phyloP scores from a whole-genome alignment of 2,888 invertebrate genomes.

The Psococerastis gibbosa region DNA sequence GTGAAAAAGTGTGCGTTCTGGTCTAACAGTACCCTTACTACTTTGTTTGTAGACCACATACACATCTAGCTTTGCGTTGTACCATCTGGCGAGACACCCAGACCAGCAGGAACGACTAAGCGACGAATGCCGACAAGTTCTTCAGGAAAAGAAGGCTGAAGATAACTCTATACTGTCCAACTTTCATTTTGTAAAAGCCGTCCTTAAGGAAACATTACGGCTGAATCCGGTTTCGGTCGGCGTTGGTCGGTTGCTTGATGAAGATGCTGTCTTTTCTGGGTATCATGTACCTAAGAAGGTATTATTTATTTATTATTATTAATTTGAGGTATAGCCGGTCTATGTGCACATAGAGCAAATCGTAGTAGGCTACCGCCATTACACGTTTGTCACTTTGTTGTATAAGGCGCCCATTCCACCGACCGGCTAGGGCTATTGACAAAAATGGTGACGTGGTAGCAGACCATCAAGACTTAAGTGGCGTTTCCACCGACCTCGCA shows the following conservation, averaged over 20 bases:
- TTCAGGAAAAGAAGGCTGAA: constrained; percentile 33
- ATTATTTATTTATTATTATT: too few species aligned
- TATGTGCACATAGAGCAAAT: too few species aligned
- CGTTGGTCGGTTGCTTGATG: constrained; percentile 51
- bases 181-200: constrained; percentile 54
- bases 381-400: too few species aligned
- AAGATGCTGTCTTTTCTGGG: constrained; percentile 47
- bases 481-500: too few species aligned
- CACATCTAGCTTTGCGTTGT: constrained; percentile 54
- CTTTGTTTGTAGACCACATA: constrained; percentile 50
- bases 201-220: constrained; percentile 67
- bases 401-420: too few species aligned
- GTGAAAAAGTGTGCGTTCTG: too few species aligned
- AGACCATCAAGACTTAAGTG: too few species aligned
- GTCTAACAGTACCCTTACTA: too few species aligned
- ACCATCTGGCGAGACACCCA: constrained; percentile 54
- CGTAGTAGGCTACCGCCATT: too few species aligned
- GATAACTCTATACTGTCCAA: constrained; percentile 37
- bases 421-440: too few species aligned
- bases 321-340: too few species aligned
- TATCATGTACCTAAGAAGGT: constrained; percentile 60
- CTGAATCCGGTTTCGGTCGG: constrained; percentile 71
- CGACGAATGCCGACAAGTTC: constrained; percentile 37
- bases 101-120: constrained; percentile 45
- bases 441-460: too few species aligned